These are phyloP conservation scores for Plotosus lineatus DNA, from an alignment of 2,113 vertebrate species.

Conservation along the genomic window DNA sequence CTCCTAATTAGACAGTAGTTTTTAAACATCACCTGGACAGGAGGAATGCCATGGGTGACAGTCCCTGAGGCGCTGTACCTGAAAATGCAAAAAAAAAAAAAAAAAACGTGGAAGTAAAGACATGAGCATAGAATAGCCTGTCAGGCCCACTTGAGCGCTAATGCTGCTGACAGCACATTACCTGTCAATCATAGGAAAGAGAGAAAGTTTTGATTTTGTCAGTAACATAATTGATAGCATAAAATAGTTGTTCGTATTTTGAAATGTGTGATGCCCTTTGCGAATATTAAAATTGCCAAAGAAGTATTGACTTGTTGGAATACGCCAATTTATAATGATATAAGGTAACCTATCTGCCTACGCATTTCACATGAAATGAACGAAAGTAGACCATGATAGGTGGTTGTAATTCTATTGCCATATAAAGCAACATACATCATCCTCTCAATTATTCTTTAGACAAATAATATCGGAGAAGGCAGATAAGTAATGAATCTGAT, in stretches of 20 bases:
- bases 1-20: conserved; percentile 55
- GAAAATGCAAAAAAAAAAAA: conserved; percentile 32
- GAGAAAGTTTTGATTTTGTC: conserved; percentile 24
- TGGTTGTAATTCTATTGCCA: not conserved
- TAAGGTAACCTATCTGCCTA: not conserved
- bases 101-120: conserved; percentile 56
- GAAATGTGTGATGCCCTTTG: not conserved
- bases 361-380: conserved; percentile 7
- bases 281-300: not conserved
- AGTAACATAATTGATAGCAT: not conserved
- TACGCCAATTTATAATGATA: conserved; percentile 4
- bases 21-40: conserved; percentile 25
- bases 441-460: not conserved
- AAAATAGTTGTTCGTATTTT: not conserved
- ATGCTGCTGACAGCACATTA: conserved; percentile 65
- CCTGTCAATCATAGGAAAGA: conserved; percentile 60
- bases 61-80: conserved; percentile 53
- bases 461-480: not conserved
- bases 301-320: conserved; percentile 3
- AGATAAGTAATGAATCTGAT: not conserved
- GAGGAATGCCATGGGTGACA: conserved; percentile 68
- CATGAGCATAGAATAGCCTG: conserved; percentile 53
- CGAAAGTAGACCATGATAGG: conserved; percentile 2
- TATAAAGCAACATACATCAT: not conserved
- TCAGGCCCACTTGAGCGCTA: conserved; percentile 58